Base-by-base conservation (phyloP, 92 coral and sea anemone genomes). In the Actinostola sp. region DNA sequence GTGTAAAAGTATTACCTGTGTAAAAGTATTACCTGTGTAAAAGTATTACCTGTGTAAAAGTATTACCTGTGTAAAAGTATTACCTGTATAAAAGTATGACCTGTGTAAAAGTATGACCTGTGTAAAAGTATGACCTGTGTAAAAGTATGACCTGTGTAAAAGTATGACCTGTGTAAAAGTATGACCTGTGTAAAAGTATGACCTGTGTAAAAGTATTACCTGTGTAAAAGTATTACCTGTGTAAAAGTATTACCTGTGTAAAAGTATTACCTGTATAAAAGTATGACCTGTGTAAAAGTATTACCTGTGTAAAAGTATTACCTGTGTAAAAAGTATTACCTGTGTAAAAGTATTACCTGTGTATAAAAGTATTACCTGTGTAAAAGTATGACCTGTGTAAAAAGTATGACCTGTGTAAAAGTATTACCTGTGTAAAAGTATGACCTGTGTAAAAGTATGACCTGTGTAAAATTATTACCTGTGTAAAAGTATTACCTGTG, bases 381-480 rank as follows among this genome's bases (percentile, higher is more conserved):
- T 76, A 77, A 95, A 95, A 33, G n/a, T 54, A 30, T 31, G 53
- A 93, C 98, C 94, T 93, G 99, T 4, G 96, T 76, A 77, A 95
- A 95, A 33, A n/a, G n/a, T 54, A 30, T 31, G 53, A 93, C 98
- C 94, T 93, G 99, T 4, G 96, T 76, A 77, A 95, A 95, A 33
- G n/a, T 54, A 30, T 31, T 61, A 93, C 98, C 94, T 93, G 99
- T 4, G 96, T 76, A 77, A 95, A 95, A 33, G n/a, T 54, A 30
- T 31, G 53, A 93, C 98, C 94, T 93, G 99, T 4, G 96, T 76
- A 77, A 95, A 95, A 33, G n/a, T 54, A 30, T 31, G 53, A 93
- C 98, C 94, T 93, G 99, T 4, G 96, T 76, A 77, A 95, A 95
- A 33, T 95, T 95, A 30, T 31, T 61, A 93, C 98, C 94, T 93